Evolutionary conservation across 2,113 vertebrate genomes (phyloP), one percentile per base, ranked within the genome.

Genomic region (Sorex araneus): DNA sequence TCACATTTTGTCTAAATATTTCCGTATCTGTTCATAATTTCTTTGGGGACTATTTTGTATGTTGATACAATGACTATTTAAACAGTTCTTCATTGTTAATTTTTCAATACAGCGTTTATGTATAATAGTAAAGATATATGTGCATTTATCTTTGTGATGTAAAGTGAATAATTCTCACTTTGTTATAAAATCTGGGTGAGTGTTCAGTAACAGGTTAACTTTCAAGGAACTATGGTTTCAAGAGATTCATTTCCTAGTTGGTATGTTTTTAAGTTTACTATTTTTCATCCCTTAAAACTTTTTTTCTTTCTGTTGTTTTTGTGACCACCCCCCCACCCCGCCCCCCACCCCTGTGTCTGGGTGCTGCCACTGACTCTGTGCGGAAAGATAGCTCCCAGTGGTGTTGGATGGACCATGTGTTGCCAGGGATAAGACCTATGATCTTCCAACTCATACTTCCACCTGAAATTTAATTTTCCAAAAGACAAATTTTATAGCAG

Each of bases 141-240:
- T 85, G 6, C 40, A 50, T 50, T 40, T 89, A 30, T 85, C 69
- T 63, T 60, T 82, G 6, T 86, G 23, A 18, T 76, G 6, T 81
- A 90, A 90, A 89, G 40, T 89, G 45, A 90, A 43, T 81, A 60
- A 75, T 81, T 76, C 30, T 87, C 23, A 90, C 34, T 86, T 90
- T 8, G 57, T 54, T 40, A 36, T 28, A 79, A 75, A 40, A 40
- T 82, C 19, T 75, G 2, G n/a, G 57, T 13, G 9, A 21, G 57
- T 40, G 7, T 40, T 40, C 40, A 40, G 7, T 40, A 40, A 40
- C 40, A 4, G 3, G 40, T 40, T 40, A 40, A 40, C 40, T 40
- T 40, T 40, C 40, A 64, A 75, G 89, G 63, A 60, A 30, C 70
- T 32, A 32, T 69, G 1, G 75, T 80, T 80, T 89, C 27, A 69